These are phyloP conservation scores for Callocephalon fimbriatum DNA, from an alignment of 2,113 vertebrate genomes.

Conservation along the genomic window DNA sequence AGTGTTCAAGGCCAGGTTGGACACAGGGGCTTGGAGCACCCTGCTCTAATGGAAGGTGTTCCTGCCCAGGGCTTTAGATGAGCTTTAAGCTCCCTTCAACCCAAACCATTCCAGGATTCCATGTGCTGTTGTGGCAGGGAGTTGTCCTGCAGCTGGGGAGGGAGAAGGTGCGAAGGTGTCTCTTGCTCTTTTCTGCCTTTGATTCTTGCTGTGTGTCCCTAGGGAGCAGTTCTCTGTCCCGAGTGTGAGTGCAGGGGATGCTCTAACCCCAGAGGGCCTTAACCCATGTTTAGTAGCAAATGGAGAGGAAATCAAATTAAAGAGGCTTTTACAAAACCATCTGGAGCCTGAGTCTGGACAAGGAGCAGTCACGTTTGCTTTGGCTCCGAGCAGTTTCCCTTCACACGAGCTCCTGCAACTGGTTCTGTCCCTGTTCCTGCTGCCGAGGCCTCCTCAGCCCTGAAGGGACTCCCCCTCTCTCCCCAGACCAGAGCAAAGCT, in stretches of 20 bases:
- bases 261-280: not conserved
- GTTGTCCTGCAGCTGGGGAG: not conserved
- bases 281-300: not conserved
- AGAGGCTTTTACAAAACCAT: not conserved
- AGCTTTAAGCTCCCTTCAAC: not conserved
- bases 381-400: not conserved
- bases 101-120: not conserved
- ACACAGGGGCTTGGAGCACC: not conserved
- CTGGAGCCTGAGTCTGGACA: not conserved
- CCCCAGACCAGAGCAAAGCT: slow-evolving; percentile 86
- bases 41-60: not conserved
- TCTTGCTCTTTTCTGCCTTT: not conserved
- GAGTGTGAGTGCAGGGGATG: rapidly evolving
- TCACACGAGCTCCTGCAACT: rapidly evolving
- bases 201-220: not conserved
- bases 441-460: not conserved
- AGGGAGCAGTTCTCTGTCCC: not conserved
- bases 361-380: not conserved
- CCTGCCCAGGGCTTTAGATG: not conserved
- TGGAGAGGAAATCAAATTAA: not conserved
- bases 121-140: not conserved
- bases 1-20: not conserved
- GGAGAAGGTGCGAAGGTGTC: not conserved
- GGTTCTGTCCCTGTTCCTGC: not conserved
- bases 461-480: not conserved